Evolutionary conservation across 2,113 vertebrate species (phyloP).

Genomic region (Antidorcas marsupialis): DNA sequence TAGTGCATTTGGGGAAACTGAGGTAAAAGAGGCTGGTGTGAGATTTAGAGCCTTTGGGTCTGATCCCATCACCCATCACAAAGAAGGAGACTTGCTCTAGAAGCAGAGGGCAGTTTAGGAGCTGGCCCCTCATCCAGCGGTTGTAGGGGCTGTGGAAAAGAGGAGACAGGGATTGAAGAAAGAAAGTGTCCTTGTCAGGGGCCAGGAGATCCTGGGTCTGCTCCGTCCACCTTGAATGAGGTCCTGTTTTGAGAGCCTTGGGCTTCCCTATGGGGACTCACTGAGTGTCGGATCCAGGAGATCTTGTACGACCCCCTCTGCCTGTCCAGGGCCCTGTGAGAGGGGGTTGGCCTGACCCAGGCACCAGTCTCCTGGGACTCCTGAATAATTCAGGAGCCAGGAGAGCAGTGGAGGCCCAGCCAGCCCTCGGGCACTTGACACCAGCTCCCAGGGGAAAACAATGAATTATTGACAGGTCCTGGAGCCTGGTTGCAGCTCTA

Average conservation of each 20-base stretch:
- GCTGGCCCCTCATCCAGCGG: background rate
- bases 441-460: slow-evolving; percentile 27
- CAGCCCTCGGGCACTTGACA: slow-evolving; percentile 11
- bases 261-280: background rate
- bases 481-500: background rate
- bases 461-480: slow-evolving; percentile 70
- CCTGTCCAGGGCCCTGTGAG: background rate
- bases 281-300: background rate
- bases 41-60: background rate
- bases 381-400: slow-evolving; percentile 66
- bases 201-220: background rate
- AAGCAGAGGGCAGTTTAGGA: background rate
- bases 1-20: background rate
- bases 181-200: background rate
- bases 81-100: background rate
- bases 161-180: background rate
- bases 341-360: background rate
- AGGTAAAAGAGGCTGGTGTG: background rate
- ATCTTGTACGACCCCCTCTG: background rate
- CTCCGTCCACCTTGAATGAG: background rate
- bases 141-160: background rate
- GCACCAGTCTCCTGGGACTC: background rate
- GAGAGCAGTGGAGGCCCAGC: background rate
- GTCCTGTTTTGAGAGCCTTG: background rate
- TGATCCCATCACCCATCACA: background rate